These are phyloP conservation scores for Pseudobourletiella spinata DNA, from an alignment of 1,140 invertebrate species.

Conservation along the genomic window DNA sequence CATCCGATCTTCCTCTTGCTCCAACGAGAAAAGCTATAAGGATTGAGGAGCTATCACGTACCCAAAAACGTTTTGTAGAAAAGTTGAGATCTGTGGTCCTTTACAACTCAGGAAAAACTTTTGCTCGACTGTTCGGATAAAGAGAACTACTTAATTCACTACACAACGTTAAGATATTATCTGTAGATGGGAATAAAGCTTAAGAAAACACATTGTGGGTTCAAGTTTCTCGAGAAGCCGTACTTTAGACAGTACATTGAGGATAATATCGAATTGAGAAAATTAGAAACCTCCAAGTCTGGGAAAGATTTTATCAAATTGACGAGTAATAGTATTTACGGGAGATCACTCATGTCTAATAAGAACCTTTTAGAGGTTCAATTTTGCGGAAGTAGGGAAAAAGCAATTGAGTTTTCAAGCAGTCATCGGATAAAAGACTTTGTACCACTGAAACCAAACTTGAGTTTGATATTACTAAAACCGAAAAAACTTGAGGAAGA, in stretches of 20 bases:
- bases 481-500: neutral
- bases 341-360: too few relatives aligned
- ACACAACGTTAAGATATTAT: neutral
- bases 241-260: neutral
- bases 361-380: too few relatives aligned
- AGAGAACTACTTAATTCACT: neutral
- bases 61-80: neutral
- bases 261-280: neutral
- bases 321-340: too few relatives aligned
- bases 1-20: neutral
- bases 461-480: neutral
- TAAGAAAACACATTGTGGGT: neutral
- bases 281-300: neutral
- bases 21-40: neutral
- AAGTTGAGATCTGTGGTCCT: neutral
- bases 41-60: neutral
- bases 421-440: too few relatives aligned
- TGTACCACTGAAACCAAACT: too few relatives aligned
- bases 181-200: neutral
- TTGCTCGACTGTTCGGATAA: neutral
- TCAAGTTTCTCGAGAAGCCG: neutral
- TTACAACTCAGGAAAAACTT: neutral
- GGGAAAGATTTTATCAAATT: neutral
- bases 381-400: too few relatives aligned
- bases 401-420: too few relatives aligned